Base-by-base conservation (phyloP, 2,113 vertebrate genomes). In the Proteles cristata region DNA sequence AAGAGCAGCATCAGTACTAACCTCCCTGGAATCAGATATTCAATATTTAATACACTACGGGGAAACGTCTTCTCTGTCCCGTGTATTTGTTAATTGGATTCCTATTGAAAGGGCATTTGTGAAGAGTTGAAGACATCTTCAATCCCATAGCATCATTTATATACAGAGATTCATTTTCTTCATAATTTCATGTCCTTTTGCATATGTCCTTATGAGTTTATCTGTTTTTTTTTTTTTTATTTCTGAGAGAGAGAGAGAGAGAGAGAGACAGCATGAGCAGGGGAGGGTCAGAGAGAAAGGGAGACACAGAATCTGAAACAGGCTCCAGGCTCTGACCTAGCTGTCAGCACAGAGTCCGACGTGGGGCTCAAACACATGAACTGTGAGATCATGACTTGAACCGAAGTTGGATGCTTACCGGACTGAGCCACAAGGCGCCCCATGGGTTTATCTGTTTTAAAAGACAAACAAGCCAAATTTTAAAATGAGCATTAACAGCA, bases 1-100 rank as follows among this genome's bases (percentile, higher is more conserved):
- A 79, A 71, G 82, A 97, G 77, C 33, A 79, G 90, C 66, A 23
- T 68, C 0, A 0, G 17, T 86, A 71, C 26, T 31, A 80, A 73
- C 58, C 31, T 95, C 45, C 53, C 39, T 73, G 89, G 50, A 94
- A 97, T 96, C 83, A 17, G 43, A 28, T 68, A 31, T 68, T 92
- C 21, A 50, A 39, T 76, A 39, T 76, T 96, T 55, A 39, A 7
- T 71, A 88, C 39, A 5, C 14, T 85, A 83, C 17, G 69, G 50
- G 53, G 96, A 35, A 9, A 80, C 79, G 4, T 88, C 4, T 23
- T 28, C 2, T 33, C 35, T 12, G 1, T 3, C 25, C 68, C 80
- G 5, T 71, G 69, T 66, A 4, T 2, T 50, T 0, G 0, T 31
- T 84, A 82, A 84, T 39, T 74, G n/a, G 68, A 80, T 81, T 90